A percentile compares a stretch with the other conserved stretches of the same genome.
phyloP scores from a whole-genome alignment of 2,888 invertebrate species.

The Drosophila emarginata region DNA sequence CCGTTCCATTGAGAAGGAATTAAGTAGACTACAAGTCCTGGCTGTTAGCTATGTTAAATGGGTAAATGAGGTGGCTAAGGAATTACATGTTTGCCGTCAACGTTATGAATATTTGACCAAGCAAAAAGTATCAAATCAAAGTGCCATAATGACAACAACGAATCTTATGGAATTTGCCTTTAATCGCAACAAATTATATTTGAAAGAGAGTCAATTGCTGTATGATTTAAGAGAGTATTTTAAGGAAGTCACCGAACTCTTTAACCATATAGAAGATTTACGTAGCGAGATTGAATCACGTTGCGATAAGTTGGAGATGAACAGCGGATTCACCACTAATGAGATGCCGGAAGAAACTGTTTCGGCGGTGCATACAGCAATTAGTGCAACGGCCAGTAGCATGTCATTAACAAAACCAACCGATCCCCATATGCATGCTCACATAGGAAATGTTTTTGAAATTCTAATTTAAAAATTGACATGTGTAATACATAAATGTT shows the following conservation, averaged over 20 bases:
- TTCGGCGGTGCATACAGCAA: neutral
- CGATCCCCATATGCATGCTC: too few species aligned
- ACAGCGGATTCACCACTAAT: neutral
- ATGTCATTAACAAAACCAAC: too few species aligned
- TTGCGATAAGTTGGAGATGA: neutral
- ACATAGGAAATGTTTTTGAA: too few species aligned
- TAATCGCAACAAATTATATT: neutral
- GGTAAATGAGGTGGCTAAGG: conserved; percentile 19
- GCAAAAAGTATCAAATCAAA: conserved; percentile 29
- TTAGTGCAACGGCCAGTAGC: neutral
- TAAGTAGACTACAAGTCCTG: conserved; percentile 10
- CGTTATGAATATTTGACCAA: conserved; percentile 22
- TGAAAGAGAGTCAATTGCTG: neutral
- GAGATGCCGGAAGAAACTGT: neutral
- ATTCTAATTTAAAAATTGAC: too few species aligned
- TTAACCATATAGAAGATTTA: neutral
- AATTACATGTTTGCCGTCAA: conserved; percentile 35
- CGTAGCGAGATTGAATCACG: neutral
- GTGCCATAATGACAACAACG: conserved; percentile 6
- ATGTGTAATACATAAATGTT: too few species aligned
- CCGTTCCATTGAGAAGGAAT: conserved; percentile 2
- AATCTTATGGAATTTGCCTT: neutral
- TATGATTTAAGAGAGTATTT: neutral
- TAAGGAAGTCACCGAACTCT: neutral
- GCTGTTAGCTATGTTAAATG: conserved; percentile 14